Evolutionary conservation across 2,113 vertebrate species (phyloP).

Genomic region (Rhea americana): DNA sequence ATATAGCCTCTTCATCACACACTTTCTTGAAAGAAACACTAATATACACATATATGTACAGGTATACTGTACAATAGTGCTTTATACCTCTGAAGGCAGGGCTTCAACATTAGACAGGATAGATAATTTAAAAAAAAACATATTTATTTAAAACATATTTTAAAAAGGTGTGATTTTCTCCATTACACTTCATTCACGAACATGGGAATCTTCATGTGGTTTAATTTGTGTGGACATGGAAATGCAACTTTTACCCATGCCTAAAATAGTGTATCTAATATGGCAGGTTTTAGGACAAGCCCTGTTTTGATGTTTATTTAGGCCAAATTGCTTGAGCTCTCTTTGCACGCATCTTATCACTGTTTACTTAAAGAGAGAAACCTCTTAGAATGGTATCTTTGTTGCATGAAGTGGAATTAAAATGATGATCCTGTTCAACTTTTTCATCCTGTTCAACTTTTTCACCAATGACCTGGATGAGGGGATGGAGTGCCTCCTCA

Average conservation of each 20-base stretch:
- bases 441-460: no score
- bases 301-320: not conserved
- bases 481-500: no score
- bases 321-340: not conserved
- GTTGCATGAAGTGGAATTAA: not conserved
- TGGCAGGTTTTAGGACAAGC: not conserved
- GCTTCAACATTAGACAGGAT: not conserved
- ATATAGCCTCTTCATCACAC: not conserved
- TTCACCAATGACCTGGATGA: no score
- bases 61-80: not conserved
- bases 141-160: not conserved
- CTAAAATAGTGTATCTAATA: not conserved
- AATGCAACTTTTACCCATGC: not conserved
- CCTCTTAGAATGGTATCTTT: not conserved
- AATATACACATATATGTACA: no score
- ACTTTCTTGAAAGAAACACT: not conserved
- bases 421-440: not conserved
- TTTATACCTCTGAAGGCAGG: not conserved
- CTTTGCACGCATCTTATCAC: not conserved
- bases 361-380: not conserved
- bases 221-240: not conserved
- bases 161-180: not conserved
- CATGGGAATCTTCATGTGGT: no score
- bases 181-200: not conserved
- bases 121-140: not conserved